Evolutionary conservation across 2,797 vertebrate genomes (phyloP), one percentile per base, ranked within the genome.

Genomic region (Psittacula derbiana): DNA sequence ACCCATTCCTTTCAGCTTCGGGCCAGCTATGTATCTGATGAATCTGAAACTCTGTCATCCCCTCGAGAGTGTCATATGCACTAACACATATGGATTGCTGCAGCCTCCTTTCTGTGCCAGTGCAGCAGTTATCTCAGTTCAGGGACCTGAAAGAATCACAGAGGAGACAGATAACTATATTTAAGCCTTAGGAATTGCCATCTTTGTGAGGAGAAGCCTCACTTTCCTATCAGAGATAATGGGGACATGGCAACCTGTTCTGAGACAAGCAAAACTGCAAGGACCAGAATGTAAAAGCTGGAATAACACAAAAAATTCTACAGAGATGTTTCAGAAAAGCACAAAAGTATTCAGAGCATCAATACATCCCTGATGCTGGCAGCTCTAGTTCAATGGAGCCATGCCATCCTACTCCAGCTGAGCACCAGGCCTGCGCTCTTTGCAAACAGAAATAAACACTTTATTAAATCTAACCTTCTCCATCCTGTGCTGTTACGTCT

Each of bases 121-220:
- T 82, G 72, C 55, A 15, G 10, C 64, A 73, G 87, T 92, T 96
- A 96, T 93, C 95, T 92, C 92, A 86, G 89, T 53, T 90, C 87
- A 84, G 89, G 80, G 82, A 86, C 80, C 58, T 71, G 70, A 75
- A 90, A 90, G 92, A 95, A 93, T 90, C 92, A 90, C 90, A 86
- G 90, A 90, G 38, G 55, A 85, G 44, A 67, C 55, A 90, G 95
- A 96, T 94, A 95, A 92, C 94, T 90, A 36, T 86, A 88, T 89
- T 95, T 92, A 96, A 96, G 90, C 88, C 67, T 88, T 67, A 92
- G 80, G 95, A 94, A 90, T 86, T 96, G 67, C 76, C 90, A 76
- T 67, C 80, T 86, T 95, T 93, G 43, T 86, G 64, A 84, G 43
- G 40, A 58, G 53, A 50, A 92, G 69, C 72, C 89, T 92, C 60